Conservation (phyloP, 2,113 vertebrate species). For the Ptychochromis oligacanthus region DNA sequence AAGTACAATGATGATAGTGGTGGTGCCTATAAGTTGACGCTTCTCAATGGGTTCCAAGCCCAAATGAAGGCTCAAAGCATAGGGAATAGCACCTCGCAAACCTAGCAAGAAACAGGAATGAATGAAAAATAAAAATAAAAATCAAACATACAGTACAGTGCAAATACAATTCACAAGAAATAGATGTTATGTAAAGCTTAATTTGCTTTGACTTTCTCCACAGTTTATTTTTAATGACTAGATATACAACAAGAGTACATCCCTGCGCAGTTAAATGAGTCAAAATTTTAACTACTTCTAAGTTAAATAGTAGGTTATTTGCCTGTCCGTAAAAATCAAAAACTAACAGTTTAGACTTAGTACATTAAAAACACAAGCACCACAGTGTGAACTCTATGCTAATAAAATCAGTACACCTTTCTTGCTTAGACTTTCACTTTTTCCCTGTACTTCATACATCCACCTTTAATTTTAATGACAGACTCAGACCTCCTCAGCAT, state of each 20-base stretch:
- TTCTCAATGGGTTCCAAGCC: slow-evolving; percentile 96
- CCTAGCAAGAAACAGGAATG: slow-evolving; percentile 71
- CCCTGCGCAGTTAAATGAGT: not conserved
- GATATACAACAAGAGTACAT: not conserved
- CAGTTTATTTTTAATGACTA: not conserved
- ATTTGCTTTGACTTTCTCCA: not conserved
- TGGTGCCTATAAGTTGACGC: slow-evolving; percentile 95
- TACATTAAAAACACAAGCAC: not conserved
- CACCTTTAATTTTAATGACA: not conserved
- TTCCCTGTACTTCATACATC: not conserved
- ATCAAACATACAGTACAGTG: not conserved
- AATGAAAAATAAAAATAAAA: not conserved
- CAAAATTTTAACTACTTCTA: too few relatives aligned
- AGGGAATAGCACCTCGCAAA: slow-evolving; percentile 94
- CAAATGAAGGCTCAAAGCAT: slow-evolving; percentile 95
- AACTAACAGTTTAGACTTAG: not conserved
- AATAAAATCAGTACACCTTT: not conserved
- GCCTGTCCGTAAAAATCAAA: not conserved
- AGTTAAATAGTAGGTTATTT: not conserved
- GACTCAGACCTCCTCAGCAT: not conserved
- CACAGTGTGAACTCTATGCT: not conserved
- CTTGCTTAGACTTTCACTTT: not conserved
- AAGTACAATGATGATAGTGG: slow-evolving; percentile 96
- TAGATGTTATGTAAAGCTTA: not conserved
- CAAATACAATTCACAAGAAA: not conserved